A percentile compares a stretch with the other conserved stretches of the same genome.
These are phyloP conservation scores for Drosophila erecta DNA, from an alignment of 1,140 invertebrate genomes.

Conservation along the genomic window DNA sequence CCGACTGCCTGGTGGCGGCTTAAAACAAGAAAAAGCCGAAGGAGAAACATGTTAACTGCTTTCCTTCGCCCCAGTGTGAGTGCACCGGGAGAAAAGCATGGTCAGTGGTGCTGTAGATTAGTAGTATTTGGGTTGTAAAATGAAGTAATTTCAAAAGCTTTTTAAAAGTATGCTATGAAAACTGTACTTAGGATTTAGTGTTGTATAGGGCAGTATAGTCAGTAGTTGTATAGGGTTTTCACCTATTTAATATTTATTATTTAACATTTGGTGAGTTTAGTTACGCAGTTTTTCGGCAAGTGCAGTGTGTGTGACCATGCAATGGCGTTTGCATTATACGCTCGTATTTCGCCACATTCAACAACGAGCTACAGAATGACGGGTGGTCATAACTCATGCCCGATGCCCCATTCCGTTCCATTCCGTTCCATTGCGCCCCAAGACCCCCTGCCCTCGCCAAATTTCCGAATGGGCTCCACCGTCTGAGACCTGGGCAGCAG, in stretches of 20 bases:
- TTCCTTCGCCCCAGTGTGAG: slow-evolving; percentile 50
- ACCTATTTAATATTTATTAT: no score
- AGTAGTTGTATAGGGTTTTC: no score
- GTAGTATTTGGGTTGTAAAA: no score
- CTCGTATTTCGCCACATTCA: slow-evolving; percentile 83
- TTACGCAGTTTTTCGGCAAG: background rate
- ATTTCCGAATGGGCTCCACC: slow-evolving; percentile 27
- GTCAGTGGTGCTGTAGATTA: no score
- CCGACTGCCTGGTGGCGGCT: slow-evolving; percentile 65
- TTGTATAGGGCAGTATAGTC: no score
- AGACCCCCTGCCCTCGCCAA: slow-evolving; percentile 19
- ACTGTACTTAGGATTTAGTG: background rate
- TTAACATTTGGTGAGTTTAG: background rate
- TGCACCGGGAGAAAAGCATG: background rate
- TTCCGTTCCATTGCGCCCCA: slow-evolving; percentile 9
- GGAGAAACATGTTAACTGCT: slow-evolving; percentile 81
- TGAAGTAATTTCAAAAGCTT: no score
- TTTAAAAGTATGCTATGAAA: background rate
- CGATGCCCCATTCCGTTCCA: slow-evolving; percentile 46
- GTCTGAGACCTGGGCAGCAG: slow-evolving; percentile 60
- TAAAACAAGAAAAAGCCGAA: slow-evolving; percentile 80
- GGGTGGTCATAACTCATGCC: slow-evolving; percentile 80
- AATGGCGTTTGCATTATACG: slow-evolving; percentile 83
- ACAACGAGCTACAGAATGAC: slow-evolving; percentile 79
- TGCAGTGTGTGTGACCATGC: slow-evolving; percentile 57